Evolutionary conservation across 1,140 invertebrate genomes (phyloP), one percentile per base, ranked within the genome.

Genomic region (Macrostomum lignano): DNA sequence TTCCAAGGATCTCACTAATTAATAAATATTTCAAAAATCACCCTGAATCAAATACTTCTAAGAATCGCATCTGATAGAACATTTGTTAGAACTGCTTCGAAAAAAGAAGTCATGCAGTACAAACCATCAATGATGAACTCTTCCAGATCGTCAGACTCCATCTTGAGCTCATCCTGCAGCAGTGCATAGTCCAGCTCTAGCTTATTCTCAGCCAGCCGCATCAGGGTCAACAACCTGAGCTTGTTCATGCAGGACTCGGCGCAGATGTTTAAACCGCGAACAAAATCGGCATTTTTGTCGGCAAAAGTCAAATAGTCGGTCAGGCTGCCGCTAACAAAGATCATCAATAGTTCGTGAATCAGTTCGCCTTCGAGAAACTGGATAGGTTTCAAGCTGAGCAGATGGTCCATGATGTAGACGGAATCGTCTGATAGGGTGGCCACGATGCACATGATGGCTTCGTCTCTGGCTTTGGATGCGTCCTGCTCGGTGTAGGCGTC

Each of bases 401-500:
- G 60, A 36, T 86, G 82, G 55, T 94, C 84, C 42, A 94, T 60
- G 7, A 93, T 64, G 57, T 86, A 91, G 45, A 78, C 81, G 44
- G 74, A 78, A 23, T 81, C 79, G 58, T 94, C 84, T 23, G 74
- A 78, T 32, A 94, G 57, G 32, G 79, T 81, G 11, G 81, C 73
- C 11, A 82, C 71, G 51, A 94, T 93, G 55, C 84, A 93, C 45
- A 51, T 56, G 31, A 15, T 47, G 5, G 82, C 82, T 65, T 93
- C 82, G 60, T 91, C 78, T 44, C 79, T 66, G 0, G 82, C 82
- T 44, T 84, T 77, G 22, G 78, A 81, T 2, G 84, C 82, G 63
- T 86, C 91, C 47, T 91, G 81, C 37, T 77, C 71, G 29, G 81
- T 91, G 49, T 91, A 94, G 1, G 82, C 91, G 9, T 78, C 74